These are phyloP conservation scores for Drosophila robusta DNA, from an alignment of 2,888 invertebrate genomes.

Conservation along the genomic window DNA sequence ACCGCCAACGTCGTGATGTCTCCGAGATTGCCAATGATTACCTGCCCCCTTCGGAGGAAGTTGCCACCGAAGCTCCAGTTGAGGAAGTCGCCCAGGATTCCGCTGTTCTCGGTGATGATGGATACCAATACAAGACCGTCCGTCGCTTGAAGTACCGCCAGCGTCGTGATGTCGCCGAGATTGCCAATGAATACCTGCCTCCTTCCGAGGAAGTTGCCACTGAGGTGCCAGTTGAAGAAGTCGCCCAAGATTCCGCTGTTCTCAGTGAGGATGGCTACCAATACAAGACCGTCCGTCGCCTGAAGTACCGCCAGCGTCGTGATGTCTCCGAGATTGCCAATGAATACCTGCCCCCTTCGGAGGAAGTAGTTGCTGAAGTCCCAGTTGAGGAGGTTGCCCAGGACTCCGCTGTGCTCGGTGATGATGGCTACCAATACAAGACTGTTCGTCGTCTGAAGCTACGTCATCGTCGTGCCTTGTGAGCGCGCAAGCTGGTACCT, in stretches of 20 bases:
- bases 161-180: slow-evolving; percentile 66
- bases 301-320: slow-evolving; percentile 65
- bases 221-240: slow-evolving; percentile 42
- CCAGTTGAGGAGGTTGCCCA: slow-evolving; percentile 46
- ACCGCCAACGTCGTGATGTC: slow-evolving; percentile 65
- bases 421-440: slow-evolving; percentile 72
- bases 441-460: slow-evolving; percentile 72
- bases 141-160: slow-evolving; percentile 64
- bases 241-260: slow-evolving; percentile 50
- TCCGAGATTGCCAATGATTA: slow-evolving; percentile 56
- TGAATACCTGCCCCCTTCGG: slow-evolving; percentile 61
- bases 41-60: slow-evolving; percentile 41
- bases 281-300: slow-evolving; percentile 68
- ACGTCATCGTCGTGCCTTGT: slow-evolving; percentile 75
- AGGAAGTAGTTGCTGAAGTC: slow-evolving; percentile 46
- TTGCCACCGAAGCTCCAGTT: not conserved
- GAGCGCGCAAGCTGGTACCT: slow-evolving; percentile 51
- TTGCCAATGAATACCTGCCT: slow-evolving; percentile 56
- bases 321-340: slow-evolving; percentile 67
- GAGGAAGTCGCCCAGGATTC: slow-evolving; percentile 42
- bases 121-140: slow-evolving; percentile 68
- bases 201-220: slow-evolving; percentile 43
- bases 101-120: slow-evolving; percentile 52
- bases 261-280: slow-evolving; percentile 57
- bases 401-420: slow-evolving; percentile 58